Conservation (phyloP, 53 echinoderm and acorn worm species). For the Echinometra lucunter region DNA sequence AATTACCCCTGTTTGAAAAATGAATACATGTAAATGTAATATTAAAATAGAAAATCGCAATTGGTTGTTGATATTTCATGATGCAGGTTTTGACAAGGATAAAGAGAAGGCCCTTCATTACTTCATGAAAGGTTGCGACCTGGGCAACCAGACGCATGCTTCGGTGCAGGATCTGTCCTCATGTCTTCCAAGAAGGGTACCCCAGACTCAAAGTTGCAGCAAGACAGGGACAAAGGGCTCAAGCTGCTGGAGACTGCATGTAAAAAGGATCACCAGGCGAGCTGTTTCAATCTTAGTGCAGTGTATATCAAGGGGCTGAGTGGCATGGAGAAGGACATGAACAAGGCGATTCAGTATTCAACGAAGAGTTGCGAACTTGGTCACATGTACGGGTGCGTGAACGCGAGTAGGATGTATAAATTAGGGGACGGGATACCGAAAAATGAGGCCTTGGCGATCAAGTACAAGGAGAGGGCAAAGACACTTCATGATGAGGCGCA, state of each 20-base stretch:
- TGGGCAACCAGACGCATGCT: constrained; percentile 80
- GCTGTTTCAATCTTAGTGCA: constrained; percentile 90
- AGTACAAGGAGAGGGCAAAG: constrained; percentile 81
- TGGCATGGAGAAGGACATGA: constrained; percentile 78
- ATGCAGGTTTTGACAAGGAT: constrained; percentile 85
- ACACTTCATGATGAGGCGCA: constrained; percentile 79
- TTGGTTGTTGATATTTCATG: too few relatives aligned
- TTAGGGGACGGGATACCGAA: constrained; percentile 87
- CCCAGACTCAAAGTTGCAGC: constrained; percentile 8
- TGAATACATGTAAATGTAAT: too few relatives aligned
- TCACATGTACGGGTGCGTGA: constrained; percentile 93
- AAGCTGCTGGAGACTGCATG: constrained; percentile 80
- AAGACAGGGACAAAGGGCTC: constrained; percentile 38
- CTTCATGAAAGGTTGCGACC: constrained; percentile 88
- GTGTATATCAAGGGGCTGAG: constrained; percentile 82
- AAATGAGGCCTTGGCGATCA: constrained; percentile 67
- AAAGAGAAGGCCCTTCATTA: constrained; percentile 85
- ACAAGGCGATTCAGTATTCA: constrained; percentile 75
- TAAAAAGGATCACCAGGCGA: constrained; percentile 77
- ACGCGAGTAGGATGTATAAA: constrained; percentile 89
- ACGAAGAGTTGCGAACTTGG: constrained; percentile 82
- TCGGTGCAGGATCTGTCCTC: constrained; percentile 78
- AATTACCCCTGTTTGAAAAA: too few relatives aligned
- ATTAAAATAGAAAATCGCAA: too few relatives aligned
- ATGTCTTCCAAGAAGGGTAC: constrained; percentile 65